Percentiles rank a stretch among this genome's conserved stretches.
phyloP scores from a whole-genome alignment of 2,797 vertebrate species.

The Sebastes oblongus region DNA sequence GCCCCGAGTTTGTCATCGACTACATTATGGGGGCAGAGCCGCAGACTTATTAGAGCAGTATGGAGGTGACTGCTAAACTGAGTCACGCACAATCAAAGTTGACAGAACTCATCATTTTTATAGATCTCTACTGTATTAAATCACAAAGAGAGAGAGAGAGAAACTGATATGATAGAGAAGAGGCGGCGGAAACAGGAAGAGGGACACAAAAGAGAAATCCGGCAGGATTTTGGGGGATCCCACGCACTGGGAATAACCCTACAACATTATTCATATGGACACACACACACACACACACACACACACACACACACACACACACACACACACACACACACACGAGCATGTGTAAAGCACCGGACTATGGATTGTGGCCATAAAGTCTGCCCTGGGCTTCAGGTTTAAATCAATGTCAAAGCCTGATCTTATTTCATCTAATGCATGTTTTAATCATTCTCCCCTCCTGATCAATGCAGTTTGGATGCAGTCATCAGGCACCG shows the following conservation, averaged over 20 bases:
- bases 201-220: slow-evolving; percentile 32
- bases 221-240: slow-evolving; percentile 43
- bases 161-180: slow-evolving; percentile 35
- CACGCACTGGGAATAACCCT: slow-evolving; percentile 54
- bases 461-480: slow-evolving; percentile 93
- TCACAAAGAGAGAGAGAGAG: slow-evolving; percentile 30
- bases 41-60: slow-evolving; percentile 39
- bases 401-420: slow-evolving; percentile 92
- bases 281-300: slow-evolving; percentile 33
- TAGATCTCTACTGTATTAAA: slow-evolving; percentile 29
- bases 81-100: slow-evolving; percentile 60
- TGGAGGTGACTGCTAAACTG: slow-evolving; percentile 39
- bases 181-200: slow-evolving; percentile 11
- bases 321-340: slow-evolving; percentile 8
- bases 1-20: slow-evolving; percentile 47
- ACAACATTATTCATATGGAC: slow-evolving; percentile 28
- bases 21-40: slow-evolving; percentile 27
- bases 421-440: slow-evolving; percentile 93
- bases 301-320: neutral
- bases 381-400: slow-evolving; percentile 71
- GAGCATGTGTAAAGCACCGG: slow-evolving; percentile 17
- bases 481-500: slow-evolving; percentile 87
- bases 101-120: slow-evolving; percentile 48
- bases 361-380: slow-evolving; percentile 61
- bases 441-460: slow-evolving; percentile 92